A percentile compares a stretch with the other conserved stretches of the same genome.
These are phyloP conservation scores for Paedocypris micromegethes DNA, from an alignment of 2,797 vertebrate genomes.

Conservation along the genomic window DNA sequence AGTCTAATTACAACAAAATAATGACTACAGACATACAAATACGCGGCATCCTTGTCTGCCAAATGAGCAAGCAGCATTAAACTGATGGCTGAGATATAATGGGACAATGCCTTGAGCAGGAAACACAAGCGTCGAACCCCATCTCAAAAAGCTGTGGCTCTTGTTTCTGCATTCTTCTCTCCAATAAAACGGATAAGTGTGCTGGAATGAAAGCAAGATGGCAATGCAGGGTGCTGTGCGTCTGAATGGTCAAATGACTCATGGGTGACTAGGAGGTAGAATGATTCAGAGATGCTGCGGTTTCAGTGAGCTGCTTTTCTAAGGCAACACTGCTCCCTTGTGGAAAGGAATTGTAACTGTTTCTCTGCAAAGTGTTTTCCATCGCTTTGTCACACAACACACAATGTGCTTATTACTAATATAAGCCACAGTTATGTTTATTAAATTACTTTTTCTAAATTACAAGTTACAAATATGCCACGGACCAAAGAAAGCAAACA, in stretches of 20 bases:
- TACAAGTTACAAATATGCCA: too few species aligned
- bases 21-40: constrained; percentile 36
- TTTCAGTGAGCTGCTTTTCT: constrained; percentile 1
- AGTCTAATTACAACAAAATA: constrained; percentile 36
- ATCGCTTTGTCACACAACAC: too few species aligned
- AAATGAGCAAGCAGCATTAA: constrained; percentile 30
- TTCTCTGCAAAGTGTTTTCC: too few species aligned
- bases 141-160: constrained; percentile 34
- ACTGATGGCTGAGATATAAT: constrained; percentile 40
- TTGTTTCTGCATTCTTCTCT: constrained; percentile 39
- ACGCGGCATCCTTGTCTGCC: constrained; percentile 26
- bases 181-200: constrained; percentile 30
- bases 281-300: constrained; percentile 35
- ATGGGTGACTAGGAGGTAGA: constrained; percentile 15
- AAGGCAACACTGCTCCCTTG: constrained; percentile 50
- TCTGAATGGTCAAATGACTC: constrained; percentile 35
- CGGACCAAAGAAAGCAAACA: too few species aligned
- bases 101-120: constrained; percentile 30
- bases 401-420: too few species aligned
- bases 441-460: too few species aligned
- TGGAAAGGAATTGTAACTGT: constrained; percentile 8
- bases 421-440: too few species aligned
- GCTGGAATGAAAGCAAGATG: constrained; percentile 42
- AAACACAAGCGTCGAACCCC: neutral
- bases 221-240: constrained; percentile 18